Conservation (phyloP, 2,113 vertebrate species). For the Datnioides undecimradiatus region DNA sequence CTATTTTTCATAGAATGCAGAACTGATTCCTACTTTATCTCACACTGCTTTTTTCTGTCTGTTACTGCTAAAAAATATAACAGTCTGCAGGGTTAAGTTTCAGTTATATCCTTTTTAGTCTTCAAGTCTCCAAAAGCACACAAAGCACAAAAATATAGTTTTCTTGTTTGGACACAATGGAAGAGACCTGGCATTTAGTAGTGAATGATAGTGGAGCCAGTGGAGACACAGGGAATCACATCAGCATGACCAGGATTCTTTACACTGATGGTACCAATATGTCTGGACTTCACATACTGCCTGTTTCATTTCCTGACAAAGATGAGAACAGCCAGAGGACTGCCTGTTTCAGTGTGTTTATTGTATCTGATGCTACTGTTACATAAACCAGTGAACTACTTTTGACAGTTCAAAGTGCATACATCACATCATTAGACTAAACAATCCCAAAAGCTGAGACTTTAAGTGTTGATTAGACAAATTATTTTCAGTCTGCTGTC, state of each 20-base stretch:
- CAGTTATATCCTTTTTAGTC: conserved; percentile 51
- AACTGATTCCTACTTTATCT: not conserved
- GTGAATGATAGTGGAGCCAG: not conserved
- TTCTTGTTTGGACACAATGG: not conserved
- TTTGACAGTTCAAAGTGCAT: not conserved
- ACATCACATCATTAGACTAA: not conserved
- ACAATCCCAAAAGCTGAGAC: not conserved
- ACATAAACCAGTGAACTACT: conserved; percentile 10
- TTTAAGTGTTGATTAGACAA: conserved; percentile 19
- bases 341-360: conserved; percentile 8
- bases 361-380: conserved; percentile 21
- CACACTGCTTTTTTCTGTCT: not conserved
- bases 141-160: conserved; percentile 1
- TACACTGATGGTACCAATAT: conserved; percentile 49
- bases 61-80: not conserved
- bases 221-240: not conserved
- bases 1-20: too few relatives aligned
- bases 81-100: not conserved
- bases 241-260: conserved; percentile 33
- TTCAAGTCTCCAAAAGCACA: conserved; percentile 9
- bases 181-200: conserved; percentile 11
- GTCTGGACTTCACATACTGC: conserved; percentile 29
- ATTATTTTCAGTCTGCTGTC: conserved; percentile 28
- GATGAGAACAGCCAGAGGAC: conserved; percentile 47
- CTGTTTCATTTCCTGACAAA: conserved; percentile 59